Evolutionary conservation across 2,797 vertebrate genomes (phyloP), one percentile per base, ranked within the genome.

Genomic region (Enteromius thamalakanensis): DNA sequence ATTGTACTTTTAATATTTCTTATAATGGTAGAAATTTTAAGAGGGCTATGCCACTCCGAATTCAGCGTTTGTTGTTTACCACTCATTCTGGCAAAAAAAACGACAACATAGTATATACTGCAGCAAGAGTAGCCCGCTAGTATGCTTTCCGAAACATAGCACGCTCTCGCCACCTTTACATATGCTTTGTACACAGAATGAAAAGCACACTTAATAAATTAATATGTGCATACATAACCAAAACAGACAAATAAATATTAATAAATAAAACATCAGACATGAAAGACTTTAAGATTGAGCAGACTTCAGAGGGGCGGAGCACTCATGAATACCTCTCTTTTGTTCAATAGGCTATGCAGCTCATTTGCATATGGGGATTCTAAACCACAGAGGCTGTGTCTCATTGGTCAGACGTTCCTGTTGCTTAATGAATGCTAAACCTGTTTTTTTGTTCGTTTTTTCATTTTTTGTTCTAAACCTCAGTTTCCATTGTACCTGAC

Each of bases 191-290:
- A 76, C 79, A 87, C 86, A 64, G 53, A 84, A 45, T 72, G 70
- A 83, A 81, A 51, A 79, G 51, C 89, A 86, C 67, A 72, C 68
- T 71, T 77, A 92, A 90, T 89, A 79, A 84, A 84, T 76, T 32
- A 86, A 85, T 79, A 82, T 76, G 72, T 67, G 67, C 76, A 86
- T 83, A 90, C 91, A 92, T 88, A 90, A 89, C 86, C 64, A 40
- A 88, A 90, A 88, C 83, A 82, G 60, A 89, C 79, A 87, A 85
- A 89, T 88, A 91, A 89, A 91, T 89, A 85, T 47, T 32, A 85
- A 90, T 89, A 89, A 89, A 91, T 89, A 90, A 93, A 90, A 83
- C 85, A 88, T 89, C 84, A 84, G 86, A 87, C 87, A 91, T 74
- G 81, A n/a, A 85, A 85, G 78, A 76, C 83, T 86, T 84, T 55